Conservation (phyloP, 1,140 invertebrate species). For the Drosophila yakuba region DNA sequence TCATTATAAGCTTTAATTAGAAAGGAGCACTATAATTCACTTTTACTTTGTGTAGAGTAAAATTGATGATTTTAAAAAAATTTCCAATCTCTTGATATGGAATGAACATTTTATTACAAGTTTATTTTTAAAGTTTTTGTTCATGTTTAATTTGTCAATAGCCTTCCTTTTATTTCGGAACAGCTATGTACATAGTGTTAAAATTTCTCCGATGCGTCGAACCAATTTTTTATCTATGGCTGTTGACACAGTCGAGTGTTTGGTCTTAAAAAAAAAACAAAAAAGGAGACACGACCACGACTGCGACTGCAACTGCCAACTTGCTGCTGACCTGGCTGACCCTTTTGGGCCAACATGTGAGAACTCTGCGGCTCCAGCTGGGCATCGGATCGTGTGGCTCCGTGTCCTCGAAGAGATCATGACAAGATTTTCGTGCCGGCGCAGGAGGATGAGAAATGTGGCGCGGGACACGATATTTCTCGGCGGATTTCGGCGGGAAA, state of each 20-base stretch:
- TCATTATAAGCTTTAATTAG: not conserved
- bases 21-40: no score
- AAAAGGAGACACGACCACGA: constrained; percentile 35
- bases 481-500: constrained; percentile 69
- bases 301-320: constrained; percentile 5
- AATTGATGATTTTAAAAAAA: no score
- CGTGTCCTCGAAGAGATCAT: constrained; percentile 76
- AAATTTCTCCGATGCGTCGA: not conserved
- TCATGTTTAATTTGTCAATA: no score
- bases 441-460: constrained; percentile 80
- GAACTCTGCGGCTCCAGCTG: constrained; percentile 35
- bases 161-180: no score
- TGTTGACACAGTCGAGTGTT: constrained; percentile 30
- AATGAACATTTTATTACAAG: no score
- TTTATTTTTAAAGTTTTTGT: no score
- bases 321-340: constrained; percentile 42
- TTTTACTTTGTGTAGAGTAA: not conserved
- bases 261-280: constrained; percentile 16
- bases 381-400: constrained; percentile 54
- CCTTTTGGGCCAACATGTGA: constrained; percentile 46
- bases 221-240: constrained; percentile 16
- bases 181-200: no score
- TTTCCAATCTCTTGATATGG: no score
- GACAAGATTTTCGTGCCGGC: constrained; percentile 80
- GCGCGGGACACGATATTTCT: constrained; percentile 75